Evolutionary conservation across 2,797 vertebrate species (phyloP).

Genomic region (Aplochiton taeniatus): DNA sequence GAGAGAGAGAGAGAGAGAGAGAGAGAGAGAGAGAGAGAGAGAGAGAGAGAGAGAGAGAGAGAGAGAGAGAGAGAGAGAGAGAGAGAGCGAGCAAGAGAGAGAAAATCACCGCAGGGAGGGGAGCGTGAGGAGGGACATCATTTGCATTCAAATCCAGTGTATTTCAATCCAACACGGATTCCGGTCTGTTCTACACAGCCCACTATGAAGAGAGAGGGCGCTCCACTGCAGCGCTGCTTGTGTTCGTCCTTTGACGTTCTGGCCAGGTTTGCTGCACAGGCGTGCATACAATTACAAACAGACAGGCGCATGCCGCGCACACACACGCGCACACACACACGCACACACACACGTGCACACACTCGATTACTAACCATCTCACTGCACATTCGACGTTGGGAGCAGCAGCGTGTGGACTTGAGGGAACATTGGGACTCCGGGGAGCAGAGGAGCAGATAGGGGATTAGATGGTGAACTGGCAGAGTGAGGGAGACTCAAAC

Average conservation of each 20-base stretch:
- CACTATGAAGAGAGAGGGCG: slow-evolving; percentile 31
- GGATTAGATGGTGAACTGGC: no score
- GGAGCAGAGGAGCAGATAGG: no score
- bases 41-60: background rate
- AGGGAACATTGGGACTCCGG: no score
- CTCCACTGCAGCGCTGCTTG: slow-evolving; percentile 41
- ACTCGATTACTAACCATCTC: no score
- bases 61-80: slow-evolving; percentile 17
- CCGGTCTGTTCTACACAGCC: slow-evolving; percentile 54
- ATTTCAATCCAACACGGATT: slow-evolving; percentile 51
- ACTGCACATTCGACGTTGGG: no score
- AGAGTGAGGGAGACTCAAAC: no score
- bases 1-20: slow-evolving; percentile 20
- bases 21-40: slow-evolving; percentile 21
- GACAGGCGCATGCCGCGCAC: no score
- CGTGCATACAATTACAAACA: no score
- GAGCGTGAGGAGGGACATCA: slow-evolving; percentile 37
- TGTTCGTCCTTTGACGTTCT: slow-evolving; percentile 21
- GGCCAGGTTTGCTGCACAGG: slow-evolving; percentile 26
- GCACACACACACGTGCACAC: background rate
- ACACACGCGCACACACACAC: background rate
- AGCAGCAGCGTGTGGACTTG: no score
- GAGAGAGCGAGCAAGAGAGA: background rate
- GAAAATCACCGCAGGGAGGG: slow-evolving; percentile 5
- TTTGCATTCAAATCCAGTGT: slow-evolving; percentile 70